Evolutionary conservation across 1,140 invertebrate species (phyloP).

Genomic region (Antheraea pernyi): DNA sequence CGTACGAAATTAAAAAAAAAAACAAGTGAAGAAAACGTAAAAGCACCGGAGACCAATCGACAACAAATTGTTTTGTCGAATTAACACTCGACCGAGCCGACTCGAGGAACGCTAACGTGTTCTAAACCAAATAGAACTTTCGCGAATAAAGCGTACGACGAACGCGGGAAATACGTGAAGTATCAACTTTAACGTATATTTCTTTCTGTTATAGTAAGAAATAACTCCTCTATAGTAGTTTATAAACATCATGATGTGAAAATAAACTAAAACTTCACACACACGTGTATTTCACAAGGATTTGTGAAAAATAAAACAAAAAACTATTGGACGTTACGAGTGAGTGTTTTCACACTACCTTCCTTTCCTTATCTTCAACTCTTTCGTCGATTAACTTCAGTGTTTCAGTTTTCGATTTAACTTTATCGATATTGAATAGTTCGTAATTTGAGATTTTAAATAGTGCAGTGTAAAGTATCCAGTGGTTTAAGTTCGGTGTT

Average conservation of each 20-base stretch:
- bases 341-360: constrained; percentile 31
- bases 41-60: not conserved
- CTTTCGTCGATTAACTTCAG: constrained; percentile 33
- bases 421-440: constrained; percentile 8
- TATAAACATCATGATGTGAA: constrained; percentile 60
- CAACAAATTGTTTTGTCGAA: constrained; percentile 5
- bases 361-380: constrained; percentile 38
- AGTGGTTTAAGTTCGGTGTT: constrained; percentile 26
- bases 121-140: constrained; percentile 49
- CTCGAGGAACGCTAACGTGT: constrained; percentile 58
- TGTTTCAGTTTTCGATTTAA: constrained; percentile 18
- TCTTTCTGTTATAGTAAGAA: too few relatives aligned
- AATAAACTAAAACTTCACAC: constrained; percentile 31
- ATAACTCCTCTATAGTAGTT: constrained; percentile 21
- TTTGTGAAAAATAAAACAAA: constrained; percentile 35
- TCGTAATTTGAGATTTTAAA: not conserved
- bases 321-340: constrained; percentile 30
- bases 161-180: constrained; percentile 47
- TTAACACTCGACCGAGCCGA: constrained; percentile 46
- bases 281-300: constrained; percentile 16
- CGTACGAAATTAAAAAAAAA: not conserved
- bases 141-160: constrained; percentile 57
- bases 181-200: not conserved
- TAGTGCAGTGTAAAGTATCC: constrained; percentile 7
- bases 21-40: constrained; percentile 3